Conservation (phyloP, 1,140 invertebrate genomes). For the Battus philenor region DNA sequence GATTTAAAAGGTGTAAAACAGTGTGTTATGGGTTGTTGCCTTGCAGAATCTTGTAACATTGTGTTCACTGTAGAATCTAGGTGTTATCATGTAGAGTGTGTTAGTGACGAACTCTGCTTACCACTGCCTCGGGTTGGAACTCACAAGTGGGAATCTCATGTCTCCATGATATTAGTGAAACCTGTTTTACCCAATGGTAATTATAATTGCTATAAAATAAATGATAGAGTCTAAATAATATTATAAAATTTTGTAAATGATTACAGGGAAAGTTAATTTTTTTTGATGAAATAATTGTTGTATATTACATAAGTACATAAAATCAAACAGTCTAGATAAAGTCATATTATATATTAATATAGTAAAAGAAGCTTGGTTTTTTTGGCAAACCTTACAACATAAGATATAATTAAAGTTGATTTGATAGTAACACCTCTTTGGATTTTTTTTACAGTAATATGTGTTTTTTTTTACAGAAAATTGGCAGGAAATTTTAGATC, state of each 20-base stretch:
- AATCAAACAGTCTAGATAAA: too few relatives aligned
- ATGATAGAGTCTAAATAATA: too few relatives aligned
- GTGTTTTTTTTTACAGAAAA: constrained; percentile 52
- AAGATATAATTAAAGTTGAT: too few relatives aligned
- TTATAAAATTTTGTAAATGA: too few relatives aligned
- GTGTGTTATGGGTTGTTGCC: constrained; percentile 86
- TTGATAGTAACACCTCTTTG: too few relatives aligned
- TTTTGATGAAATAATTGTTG: too few relatives aligned
- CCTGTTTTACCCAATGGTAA: constrained; percentile 71
- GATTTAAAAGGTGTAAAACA: constrained; percentile 76
- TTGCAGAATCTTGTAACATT: constrained; percentile 82
- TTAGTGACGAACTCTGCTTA: constrained; percentile 81
- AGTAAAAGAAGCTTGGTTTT: too few relatives aligned
- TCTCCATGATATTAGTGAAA: constrained; percentile 86
- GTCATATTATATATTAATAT: too few relatives aligned
- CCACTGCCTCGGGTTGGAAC: constrained; percentile 78
- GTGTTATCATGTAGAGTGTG: constrained; percentile 87
- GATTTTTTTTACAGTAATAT: too few relatives aligned
- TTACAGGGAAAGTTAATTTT: too few relatives aligned
- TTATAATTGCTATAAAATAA: constrained; percentile 2
- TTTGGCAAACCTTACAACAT: too few relatives aligned
- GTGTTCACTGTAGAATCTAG: constrained; percentile 85
- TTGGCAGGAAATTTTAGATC: constrained; percentile 70
- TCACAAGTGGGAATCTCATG: constrained; percentile 75
- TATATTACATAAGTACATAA: too few relatives aligned